phyloP scores from a whole-genome alignment of 1,140 invertebrate genomes.

The Drosophila cardini region DNA sequence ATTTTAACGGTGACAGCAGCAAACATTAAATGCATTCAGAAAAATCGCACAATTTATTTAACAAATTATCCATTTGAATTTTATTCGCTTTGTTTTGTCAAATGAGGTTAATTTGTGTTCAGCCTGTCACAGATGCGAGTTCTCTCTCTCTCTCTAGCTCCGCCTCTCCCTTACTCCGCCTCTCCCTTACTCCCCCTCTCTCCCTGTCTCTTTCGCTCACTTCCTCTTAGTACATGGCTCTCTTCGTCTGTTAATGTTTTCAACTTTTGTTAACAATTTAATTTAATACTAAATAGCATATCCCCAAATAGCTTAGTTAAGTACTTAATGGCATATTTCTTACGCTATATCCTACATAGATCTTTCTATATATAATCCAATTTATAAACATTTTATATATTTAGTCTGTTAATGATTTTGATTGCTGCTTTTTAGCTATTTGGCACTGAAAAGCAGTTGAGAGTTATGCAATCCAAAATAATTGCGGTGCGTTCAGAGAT shows the following conservation, averaged over 20 bases:
- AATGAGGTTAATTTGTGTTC: constrained; percentile 84
- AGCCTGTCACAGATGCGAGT: constrained; percentile 47
- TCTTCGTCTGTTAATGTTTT: neutral
- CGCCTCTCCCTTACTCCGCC: neutral
- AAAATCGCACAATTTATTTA: constrained; percentile 84
- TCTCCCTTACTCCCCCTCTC: neutral
- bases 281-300: neutral
- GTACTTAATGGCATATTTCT: too few relatives aligned
- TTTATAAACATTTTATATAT: neutral
- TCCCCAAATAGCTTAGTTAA: too few relatives aligned
- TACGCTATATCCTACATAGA: neutral
- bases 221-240: neutral
- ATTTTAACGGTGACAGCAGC: constrained; percentile 38
- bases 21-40: constrained; percentile 63
- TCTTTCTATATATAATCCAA: neutral
- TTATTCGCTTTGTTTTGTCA: constrained; percentile 80
- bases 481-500: constrained; percentile 16
- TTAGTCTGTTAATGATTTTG: neutral
- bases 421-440: constrained; percentile 2
- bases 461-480: constrained; percentile 38
- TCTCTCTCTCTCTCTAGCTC: neutral
- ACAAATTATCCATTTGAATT: constrained; percentile 84
- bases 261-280: neutral
- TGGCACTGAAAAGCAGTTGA: constrained; percentile 6
- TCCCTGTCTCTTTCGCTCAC: too few relatives aligned